These are phyloP conservation scores for Zhuqinia jingwanae DNA, from an alignment of 2,888 invertebrate species.

Conservation along the genomic window DNA sequence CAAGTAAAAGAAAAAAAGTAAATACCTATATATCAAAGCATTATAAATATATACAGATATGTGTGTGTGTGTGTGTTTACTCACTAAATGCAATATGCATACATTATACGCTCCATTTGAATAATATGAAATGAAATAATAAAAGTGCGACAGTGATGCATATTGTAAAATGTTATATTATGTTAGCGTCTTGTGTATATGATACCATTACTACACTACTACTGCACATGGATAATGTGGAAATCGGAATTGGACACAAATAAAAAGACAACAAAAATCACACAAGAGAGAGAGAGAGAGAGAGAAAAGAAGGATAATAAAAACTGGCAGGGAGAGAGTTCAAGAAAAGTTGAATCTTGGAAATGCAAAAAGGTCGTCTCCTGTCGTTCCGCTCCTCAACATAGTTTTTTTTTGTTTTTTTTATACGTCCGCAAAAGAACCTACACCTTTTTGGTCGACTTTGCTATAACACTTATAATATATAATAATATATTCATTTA, in stretches of 20 bases:
- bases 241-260: conserved; percentile 21
- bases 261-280: conserved; percentile 1
- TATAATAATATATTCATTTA: not conserved
- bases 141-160: conserved; percentile 37
- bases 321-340: conserved; percentile 57
- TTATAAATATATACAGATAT: not conserved
- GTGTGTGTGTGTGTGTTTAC: conserved; percentile 9
- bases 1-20: not conserved
- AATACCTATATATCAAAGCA: not conserved
- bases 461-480: not conserved
- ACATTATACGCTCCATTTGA: not conserved
- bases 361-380: conserved; percentile 64
- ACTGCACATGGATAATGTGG: not conserved
- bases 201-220: not conserved
- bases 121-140: conserved; percentile 38
- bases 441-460: not conserved
- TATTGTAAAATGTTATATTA: not conserved
- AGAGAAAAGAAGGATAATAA: conserved; percentile 53
- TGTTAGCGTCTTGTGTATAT: not conserved
- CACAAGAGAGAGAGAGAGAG: no score
- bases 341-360: conserved; percentile 1
- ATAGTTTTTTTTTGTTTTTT: conserved; percentile 23
- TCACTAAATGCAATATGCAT: conserved; percentile 13
- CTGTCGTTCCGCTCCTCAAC: not conserved
- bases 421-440: not conserved